Conservation (phyloP, 2,888 invertebrate species). For the Dermolepida albohirtum region DNA sequence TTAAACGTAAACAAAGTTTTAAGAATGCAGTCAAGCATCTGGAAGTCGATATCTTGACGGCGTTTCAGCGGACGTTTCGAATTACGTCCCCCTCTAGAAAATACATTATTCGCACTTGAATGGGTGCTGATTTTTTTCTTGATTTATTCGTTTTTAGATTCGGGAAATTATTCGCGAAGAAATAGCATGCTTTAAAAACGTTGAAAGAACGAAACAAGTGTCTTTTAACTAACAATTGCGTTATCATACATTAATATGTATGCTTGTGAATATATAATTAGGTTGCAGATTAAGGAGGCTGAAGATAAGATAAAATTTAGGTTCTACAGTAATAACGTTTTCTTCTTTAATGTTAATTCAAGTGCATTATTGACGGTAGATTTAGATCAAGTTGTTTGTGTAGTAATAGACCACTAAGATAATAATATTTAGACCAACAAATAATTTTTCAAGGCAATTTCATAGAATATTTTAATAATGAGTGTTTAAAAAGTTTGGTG, state of each 20-base stretch:
- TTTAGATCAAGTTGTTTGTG: too few species aligned
- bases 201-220: background rate
- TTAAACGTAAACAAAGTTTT: slow-evolving; percentile 42
- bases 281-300: background rate
- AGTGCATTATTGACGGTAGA: too few species aligned
- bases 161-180: background rate
- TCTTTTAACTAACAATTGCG: background rate
- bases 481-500: too few species aligned
- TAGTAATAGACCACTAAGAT: too few species aligned
- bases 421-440: too few species aligned
- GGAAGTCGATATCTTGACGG: slow-evolving; percentile 42
- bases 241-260: too few species aligned
- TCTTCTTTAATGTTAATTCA: too few species aligned
- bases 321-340: background rate
- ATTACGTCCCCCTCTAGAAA: slow-evolving; percentile 43
- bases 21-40: slow-evolving; percentile 39
- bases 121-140: slow-evolving; percentile 22
- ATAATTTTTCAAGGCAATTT: too few species aligned
- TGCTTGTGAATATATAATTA: background rate
- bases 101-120: slow-evolving; percentile 38
- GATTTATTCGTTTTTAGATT: slow-evolving; percentile 12
- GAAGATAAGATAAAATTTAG: slow-evolving; percentile 8
- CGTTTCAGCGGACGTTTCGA: slow-evolving; percentile 40
- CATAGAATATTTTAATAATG: too few species aligned
- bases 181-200: background rate